phyloP scores from a whole-genome alignment of 2,888 invertebrate species.

The Nomada ferruginata region DNA sequence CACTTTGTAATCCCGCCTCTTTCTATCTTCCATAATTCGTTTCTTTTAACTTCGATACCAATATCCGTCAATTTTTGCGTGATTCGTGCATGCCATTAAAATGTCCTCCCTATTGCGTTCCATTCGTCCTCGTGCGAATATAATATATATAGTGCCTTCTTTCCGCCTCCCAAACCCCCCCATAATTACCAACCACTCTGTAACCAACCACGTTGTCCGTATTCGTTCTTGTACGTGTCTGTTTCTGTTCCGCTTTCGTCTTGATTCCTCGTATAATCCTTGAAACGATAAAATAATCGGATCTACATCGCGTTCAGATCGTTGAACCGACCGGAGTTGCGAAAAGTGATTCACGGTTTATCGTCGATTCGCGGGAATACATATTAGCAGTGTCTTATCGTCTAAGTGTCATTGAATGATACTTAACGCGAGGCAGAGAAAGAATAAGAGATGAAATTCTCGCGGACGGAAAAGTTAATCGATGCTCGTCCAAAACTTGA shows the following conservation, averaged over 20 bases:
- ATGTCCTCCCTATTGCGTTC: conserved; percentile 2
- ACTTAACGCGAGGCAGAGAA: conserved; percentile 27
- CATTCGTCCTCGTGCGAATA: conserved; percentile 20
- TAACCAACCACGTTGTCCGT: background rate
- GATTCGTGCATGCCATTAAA: background rate
- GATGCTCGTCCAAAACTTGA: conserved; percentile 1
- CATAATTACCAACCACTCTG: background rate
- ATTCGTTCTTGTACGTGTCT: background rate
- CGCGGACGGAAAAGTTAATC: conserved; percentile 15
- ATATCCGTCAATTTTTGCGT: background rate
- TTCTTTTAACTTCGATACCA: too few species aligned
- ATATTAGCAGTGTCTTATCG: conserved; percentile 51
- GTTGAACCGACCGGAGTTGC: conserved; percentile 22
- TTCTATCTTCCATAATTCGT: background rate
- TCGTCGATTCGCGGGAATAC: conserved; percentile 9
- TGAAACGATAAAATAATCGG: background rate
- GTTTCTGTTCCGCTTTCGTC: background rate
- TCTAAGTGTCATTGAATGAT: conserved; percentile 38
- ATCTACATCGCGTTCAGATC: conserved; percentile 7
- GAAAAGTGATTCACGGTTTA: conserved; percentile 40
- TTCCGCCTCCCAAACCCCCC: conserved; percentile 6
- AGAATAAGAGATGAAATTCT: conserved; percentile 13
- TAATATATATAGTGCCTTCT: conserved; percentile 39
- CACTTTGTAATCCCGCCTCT: background rate
- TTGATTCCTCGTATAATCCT: background rate